Base-by-base conservation (phyloP, 2,113 vertebrate species). In the Corvus hawaiiensis region DNA sequence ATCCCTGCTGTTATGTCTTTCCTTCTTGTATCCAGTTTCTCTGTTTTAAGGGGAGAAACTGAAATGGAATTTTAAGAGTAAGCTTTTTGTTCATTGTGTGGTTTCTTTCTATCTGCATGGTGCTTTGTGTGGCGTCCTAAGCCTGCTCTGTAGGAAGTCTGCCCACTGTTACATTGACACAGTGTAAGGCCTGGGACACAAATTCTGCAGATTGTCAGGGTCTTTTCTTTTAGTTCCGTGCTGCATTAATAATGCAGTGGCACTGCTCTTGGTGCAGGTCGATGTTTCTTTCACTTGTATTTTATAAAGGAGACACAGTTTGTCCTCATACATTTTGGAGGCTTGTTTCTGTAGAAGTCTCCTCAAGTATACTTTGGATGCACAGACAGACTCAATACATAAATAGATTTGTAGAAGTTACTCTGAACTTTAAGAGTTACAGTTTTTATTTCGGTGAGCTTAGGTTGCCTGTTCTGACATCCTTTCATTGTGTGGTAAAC, bases 61-160 rank as follows among this genome's bases (percentile, higher is more conserved):
- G 32, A 26, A 66, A 54, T 48, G 51, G 10, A 9, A 58, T 88
- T 87, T 78, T 59, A 73, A 63, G n/a, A 72, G 37, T 72, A 54
- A 83, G 18, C 12, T 66, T 41, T 73, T 19, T 73, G 13, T 79
- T 78, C 0, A 0, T 35, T 59, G 12, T 32, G 13, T 77, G 26
- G 27, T 54, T 84, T 58, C 52, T 67, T 78, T 61, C 1, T 43
- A 33, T 37, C 27, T 64, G 27, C 13, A 2, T 48, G 30, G 21
- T 41, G 23, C 0, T 2, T 54, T 64, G 16, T 59, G 33, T 46
- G 23, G 30, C 4, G 0, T 9, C 2, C 0, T 67, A 37, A 82
- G 35, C 20, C 56, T n/a, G 28, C 28, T 82, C 27, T 52, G 1
- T 67, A 2, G 67, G 35, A 75, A 64, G n/a, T 59, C 64, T 81